Percentiles rank a stretch among this genome's conserved stretches.
These are phyloP conservation scores for Macaca mulatta DNA, from an alignment of 2,113 vertebrate species.

Conservation along the genomic window DNA sequence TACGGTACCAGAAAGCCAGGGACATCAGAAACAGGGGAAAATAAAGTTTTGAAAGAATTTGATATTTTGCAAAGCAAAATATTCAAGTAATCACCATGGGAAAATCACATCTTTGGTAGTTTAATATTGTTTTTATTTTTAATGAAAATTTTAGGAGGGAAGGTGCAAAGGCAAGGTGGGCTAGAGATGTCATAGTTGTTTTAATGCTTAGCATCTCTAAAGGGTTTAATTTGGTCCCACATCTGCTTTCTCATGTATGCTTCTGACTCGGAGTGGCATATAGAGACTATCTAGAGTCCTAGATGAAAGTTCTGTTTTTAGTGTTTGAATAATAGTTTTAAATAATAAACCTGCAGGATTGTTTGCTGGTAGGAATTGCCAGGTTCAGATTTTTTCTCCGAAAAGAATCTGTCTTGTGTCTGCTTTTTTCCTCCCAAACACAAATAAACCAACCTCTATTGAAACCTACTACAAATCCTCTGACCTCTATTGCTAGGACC, in stretches of 20 bases:
- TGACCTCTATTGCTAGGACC: neutral
- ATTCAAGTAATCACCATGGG: neutral
- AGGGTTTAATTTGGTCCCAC: neutral
- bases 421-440: neutral
- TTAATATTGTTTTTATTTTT: conserved; percentile 34
- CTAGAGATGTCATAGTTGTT: neutral
- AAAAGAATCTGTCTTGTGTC: neutral
- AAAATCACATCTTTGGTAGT: neutral
- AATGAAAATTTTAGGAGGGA: neutral
- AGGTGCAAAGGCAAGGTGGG: neutral
- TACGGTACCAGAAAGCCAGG: neutral
- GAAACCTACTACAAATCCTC: neutral
- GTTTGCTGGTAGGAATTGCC: neutral
- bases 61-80: neutral
- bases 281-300: neutral
- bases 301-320: neutral
- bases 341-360: neutral
- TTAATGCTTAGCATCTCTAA: neutral
- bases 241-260: neutral
- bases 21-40: neutral
- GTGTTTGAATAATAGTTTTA: neutral
- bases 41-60: conserved; percentile 6
- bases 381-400: conserved; percentile 33
- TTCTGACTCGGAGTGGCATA: neutral
- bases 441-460: conserved; percentile 20